Conservation (phyloP, 2,888 invertebrate genomes). For the Lymantria monacha region DNA sequence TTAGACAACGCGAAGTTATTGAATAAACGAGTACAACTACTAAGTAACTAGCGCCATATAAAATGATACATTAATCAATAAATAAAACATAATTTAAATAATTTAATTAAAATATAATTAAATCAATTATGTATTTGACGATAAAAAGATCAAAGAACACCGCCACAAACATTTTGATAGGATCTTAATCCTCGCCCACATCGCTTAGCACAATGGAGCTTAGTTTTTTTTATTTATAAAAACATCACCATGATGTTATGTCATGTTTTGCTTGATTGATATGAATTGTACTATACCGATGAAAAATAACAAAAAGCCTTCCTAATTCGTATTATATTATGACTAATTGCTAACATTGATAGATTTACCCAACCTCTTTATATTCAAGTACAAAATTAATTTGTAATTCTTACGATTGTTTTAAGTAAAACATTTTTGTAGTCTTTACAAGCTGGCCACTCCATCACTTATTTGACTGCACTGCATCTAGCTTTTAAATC, state of each 20-base stretch:
- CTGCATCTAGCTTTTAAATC: too few relatives aligned
- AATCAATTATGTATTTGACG: constrained; percentile 37
- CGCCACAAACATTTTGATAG: constrained; percentile 61
- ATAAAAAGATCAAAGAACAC: constrained; percentile 53
- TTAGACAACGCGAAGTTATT: too few relatives aligned
- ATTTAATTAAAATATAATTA: constrained; percentile 37
- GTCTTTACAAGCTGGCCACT: too few relatives aligned
- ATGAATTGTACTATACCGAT: constrained; percentile 48
- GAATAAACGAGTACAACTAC: too few relatives aligned
- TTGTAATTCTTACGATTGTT: too few relatives aligned
- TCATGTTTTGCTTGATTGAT: constrained; percentile 70
- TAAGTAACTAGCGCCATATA: not conserved
- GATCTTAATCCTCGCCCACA: constrained; percentile 71
- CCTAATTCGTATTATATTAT: constrained; percentile 30
- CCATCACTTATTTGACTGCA: too few relatives aligned
- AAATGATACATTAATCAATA: not conserved
- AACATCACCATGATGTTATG: constrained; percentile 69
- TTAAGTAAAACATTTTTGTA: too few relatives aligned
- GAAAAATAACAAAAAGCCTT: constrained; percentile 32
- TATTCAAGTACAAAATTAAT: too few relatives aligned
- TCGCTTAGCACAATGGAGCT: constrained; percentile 48
- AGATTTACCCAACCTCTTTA: constrained; percentile 9
- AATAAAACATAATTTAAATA: not conserved
- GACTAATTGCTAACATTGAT: constrained; percentile 38
- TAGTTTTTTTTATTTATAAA: constrained; percentile 44